Conservation (phyloP, 2,888 invertebrate genomes). For the Brachynemurus nebulosus region DNA sequence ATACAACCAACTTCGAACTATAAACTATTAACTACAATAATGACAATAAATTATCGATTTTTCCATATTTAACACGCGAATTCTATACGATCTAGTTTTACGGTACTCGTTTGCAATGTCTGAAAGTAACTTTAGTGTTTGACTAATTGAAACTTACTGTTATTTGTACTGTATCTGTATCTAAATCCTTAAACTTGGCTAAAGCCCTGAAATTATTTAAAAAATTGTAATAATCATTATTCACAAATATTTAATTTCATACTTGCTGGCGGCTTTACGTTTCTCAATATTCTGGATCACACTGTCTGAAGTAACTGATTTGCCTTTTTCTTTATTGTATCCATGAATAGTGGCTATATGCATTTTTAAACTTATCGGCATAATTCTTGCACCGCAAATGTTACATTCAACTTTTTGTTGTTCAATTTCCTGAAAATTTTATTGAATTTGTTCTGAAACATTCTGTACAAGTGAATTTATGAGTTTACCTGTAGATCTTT, state of each 20-base stretch:
- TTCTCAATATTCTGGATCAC: conserved; percentile 17
- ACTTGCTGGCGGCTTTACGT: conserved; percentile 35
- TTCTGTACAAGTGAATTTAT: not conserved
- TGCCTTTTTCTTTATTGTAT: conserved; percentile 17
- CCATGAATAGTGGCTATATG: conserved; percentile 39
- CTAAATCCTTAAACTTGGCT: not conserved
- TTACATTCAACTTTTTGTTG: conserved; percentile 36
- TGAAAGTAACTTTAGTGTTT: not conserved
- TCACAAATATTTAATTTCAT: conserved; percentile 13
- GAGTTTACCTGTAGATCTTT: conserved; percentile 36
- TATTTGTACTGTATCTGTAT: not conserved
- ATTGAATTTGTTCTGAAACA: conserved; percentile 14
- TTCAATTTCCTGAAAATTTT: conserved; percentile 32
- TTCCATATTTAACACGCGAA: too few relatives aligned
- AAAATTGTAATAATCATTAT: too few relatives aligned
- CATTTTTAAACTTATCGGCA: conserved; percentile 41
- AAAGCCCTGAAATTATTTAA: conserved; percentile 16
- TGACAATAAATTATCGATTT: too few relatives aligned
- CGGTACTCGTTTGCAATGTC: too few relatives aligned
- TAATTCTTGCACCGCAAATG: conserved; percentile 37
- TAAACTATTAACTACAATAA: too few relatives aligned
- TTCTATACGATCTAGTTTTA: too few relatives aligned
- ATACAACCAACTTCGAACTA: too few relatives aligned
- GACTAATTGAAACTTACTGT: not conserved
- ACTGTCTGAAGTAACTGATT: conserved; percentile 6